Evolutionary conservation across 2,888 invertebrate species (phyloP).

Genomic region (Ryuthela nishihirai): DNA sequence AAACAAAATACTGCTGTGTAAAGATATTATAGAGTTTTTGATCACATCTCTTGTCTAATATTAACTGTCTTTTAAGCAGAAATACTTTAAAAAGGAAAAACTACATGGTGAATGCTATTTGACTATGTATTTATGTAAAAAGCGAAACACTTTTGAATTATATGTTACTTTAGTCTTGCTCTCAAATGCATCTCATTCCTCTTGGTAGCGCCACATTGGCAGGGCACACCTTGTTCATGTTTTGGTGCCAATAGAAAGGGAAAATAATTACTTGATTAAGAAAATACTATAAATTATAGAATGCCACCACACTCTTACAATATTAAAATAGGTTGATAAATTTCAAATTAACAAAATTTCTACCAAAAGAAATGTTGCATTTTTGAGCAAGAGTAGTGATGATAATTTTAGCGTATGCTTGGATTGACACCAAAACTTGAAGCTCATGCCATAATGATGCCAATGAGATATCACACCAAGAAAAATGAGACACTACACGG

Average conservation of each 20-base stretch:
- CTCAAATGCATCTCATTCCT: slow-evolving; percentile 44
- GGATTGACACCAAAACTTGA: slow-evolving; percentile 39
- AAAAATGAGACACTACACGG: slow-evolving; percentile 39
- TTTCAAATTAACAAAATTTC: slow-evolving; percentile 9
- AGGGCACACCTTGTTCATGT: slow-evolving; percentile 24
- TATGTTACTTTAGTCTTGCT: slow-evolving; percentile 25
- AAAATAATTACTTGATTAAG: not conserved
- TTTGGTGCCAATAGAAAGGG: slow-evolving; percentile 40
- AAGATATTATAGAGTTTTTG: no score
- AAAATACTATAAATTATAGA: no score
- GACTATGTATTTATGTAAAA: not conserved
- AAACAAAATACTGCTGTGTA: no score
- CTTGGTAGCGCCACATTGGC: slow-evolving; percentile 41
- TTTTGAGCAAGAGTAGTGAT: slow-evolving; percentile 41
- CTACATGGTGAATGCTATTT: not conserved
- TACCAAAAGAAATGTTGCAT: slow-evolving; percentile 41
- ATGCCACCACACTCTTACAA: not conserved
- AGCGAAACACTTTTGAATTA: not conserved
- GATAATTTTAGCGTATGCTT: not conserved
- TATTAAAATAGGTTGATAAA: not conserved
- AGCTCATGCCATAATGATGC: slow-evolving; percentile 15
- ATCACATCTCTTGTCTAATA: no score
- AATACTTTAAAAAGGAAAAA: no score
- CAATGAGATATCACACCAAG: slow-evolving; percentile 31
- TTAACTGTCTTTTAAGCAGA: no score